phyloP scores from a whole-genome alignment of 2,797 vertebrate species.

The Lutra lutra region DNA sequence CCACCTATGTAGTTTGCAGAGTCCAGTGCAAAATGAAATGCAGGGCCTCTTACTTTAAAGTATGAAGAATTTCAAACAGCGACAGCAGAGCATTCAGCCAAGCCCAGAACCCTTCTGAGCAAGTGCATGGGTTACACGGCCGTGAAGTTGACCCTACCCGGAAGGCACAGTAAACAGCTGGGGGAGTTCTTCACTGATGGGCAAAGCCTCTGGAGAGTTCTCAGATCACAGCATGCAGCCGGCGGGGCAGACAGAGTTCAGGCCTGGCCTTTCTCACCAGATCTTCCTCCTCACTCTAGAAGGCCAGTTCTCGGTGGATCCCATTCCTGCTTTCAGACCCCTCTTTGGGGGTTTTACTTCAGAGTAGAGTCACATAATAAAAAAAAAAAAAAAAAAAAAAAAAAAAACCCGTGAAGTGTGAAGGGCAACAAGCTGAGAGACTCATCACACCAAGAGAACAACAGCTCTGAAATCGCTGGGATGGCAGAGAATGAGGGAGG shows the following conservation, averaged over 20 bases:
- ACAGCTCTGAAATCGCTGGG: neutral
- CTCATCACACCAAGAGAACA: neutral
- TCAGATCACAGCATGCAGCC: neutral
- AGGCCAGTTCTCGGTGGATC: neutral
- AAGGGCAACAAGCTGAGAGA: neutral
- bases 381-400: neutral
- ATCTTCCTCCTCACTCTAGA: neutral
- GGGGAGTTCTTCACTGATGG: neutral
- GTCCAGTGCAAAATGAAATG: neutral
- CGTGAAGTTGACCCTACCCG: rapidly evolving
- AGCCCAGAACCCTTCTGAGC: neutral
- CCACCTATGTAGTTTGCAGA: neutral
- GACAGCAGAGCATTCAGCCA: neutral
- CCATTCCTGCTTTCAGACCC: neutral
- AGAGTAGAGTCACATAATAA: neutral
- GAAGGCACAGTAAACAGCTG: neutral
- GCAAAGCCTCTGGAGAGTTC: neutral
- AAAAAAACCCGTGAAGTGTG: neutral
- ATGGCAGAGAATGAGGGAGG: neutral
- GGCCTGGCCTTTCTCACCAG: neutral
- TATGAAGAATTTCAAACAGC: neutral
- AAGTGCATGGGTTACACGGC: rapidly evolving
- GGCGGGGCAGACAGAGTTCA: neutral
- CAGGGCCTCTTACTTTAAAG: neutral
- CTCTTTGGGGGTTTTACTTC: neutral